These are phyloP conservation scores for Cyphomyrus plagiostoma DNA, from an alignment of 2,113 vertebrate genomes.

Conservation along the genomic window DNA sequence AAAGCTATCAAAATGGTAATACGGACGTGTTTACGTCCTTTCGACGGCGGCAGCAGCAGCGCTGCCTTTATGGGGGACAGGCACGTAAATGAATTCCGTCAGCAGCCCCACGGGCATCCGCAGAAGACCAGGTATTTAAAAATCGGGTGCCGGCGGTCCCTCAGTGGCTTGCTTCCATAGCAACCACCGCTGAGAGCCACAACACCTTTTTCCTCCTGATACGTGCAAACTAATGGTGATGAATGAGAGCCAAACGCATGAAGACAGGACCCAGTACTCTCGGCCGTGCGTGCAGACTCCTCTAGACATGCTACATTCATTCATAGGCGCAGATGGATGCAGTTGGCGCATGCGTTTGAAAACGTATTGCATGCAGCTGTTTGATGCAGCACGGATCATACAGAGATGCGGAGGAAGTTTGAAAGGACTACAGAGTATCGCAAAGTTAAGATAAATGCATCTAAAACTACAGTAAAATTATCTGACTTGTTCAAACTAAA, in stretches of 20 bases:
- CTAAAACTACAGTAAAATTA: no score
- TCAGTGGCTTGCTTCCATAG: not conserved
- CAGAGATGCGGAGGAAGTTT: not conserved
- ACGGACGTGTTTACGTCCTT: not conserved
- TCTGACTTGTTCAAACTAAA: not conserved
- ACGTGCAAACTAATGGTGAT: not conserved
- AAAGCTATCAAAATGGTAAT: constrained; percentile 5
- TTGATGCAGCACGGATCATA: not conserved
- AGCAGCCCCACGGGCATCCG: not conserved
- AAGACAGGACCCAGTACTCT: not conserved
- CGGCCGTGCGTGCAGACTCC: not conserved
- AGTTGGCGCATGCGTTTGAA: not conserved
- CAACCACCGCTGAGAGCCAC: not conserved
- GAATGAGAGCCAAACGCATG: not conserved
- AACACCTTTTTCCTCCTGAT: not conserved
- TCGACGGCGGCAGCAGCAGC: not conserved
- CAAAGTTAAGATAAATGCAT: not conserved
- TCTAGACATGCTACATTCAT: not conserved
- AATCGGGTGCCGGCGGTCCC: not conserved
- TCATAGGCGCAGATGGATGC: not conserved
- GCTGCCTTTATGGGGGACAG: not conserved
- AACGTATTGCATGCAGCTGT: not conserved
- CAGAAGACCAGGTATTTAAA: not conserved
- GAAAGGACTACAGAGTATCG: not conserved
- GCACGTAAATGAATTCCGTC: not conserved